A percentile compares a stretch with the other conserved stretches of the same genome.
Evolutionary conservation across 2,113 vertebrate genomes (phyloP).

Genomic region (Oophaga pumilio): DNA sequence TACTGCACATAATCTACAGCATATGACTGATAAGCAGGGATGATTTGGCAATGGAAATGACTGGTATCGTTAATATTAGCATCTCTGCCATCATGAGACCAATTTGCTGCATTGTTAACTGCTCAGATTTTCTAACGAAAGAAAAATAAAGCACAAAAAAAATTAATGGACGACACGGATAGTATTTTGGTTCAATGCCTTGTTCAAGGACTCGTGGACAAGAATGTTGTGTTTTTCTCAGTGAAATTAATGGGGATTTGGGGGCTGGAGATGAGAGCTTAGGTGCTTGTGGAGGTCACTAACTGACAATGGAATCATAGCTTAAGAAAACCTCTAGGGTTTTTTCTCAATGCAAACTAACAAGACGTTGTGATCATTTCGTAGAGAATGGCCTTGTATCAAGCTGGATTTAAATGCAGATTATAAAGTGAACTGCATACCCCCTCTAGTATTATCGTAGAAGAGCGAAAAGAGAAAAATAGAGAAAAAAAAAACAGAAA

Average conservation of each 20-base stretch:
- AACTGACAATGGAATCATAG: slow-evolving; percentile 75
- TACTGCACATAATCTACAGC: not conserved
- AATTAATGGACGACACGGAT: slow-evolving; percentile 48
- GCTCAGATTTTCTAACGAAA: slow-evolving; percentile 35
- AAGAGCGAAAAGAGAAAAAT: slow-evolving; percentile 71
- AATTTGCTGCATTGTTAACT: slow-evolving; percentile 57
- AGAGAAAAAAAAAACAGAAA: slow-evolving; percentile 63
- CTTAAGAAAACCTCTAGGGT: slow-evolving; percentile 74
- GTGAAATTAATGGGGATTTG: slow-evolving; percentile 73
- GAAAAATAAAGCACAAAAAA: slow-evolving; percentile 47
- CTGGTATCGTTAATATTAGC: slow-evolving; percentile 31
- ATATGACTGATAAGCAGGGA: slow-evolving; percentile 6
- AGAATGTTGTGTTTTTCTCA: slow-evolving; percentile 66
- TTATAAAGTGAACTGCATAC: slow-evolving; percentile 82
- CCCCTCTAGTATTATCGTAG: slow-evolving; percentile 72
- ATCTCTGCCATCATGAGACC: slow-evolving; percentile 49
- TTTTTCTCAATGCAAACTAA: slow-evolving; percentile 75
- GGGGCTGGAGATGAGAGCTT: slow-evolving; percentile 69
- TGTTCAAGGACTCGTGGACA: slow-evolving; percentile 65
- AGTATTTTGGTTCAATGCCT: slow-evolving; percentile 63
- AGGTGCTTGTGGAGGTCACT: slow-evolving; percentile 75
- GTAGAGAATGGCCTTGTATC: slow-evolving; percentile 74
- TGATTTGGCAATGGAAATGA: slow-evolving; percentile 22
- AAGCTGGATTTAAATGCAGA: slow-evolving; percentile 79
- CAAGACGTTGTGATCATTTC: slow-evolving; percentile 79